Evolutionary conservation across 2,113 vertebrate genomes (phyloP), one percentile per base, ranked within the genome.

Genomic region (Tyrannus savana): DNA sequence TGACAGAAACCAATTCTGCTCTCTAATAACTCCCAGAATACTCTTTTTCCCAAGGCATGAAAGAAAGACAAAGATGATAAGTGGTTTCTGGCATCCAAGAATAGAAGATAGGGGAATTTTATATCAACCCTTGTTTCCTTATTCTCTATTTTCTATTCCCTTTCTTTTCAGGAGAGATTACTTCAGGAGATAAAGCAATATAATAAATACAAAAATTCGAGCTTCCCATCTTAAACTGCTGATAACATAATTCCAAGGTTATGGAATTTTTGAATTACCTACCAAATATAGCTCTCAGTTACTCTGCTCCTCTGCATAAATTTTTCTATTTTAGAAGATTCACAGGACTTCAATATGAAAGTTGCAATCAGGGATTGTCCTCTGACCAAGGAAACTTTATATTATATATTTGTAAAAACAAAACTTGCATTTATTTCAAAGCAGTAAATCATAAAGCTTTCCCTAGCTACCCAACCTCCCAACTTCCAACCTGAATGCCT

Each of bases 1-100:
- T 58, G 92, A 92, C 83, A 96, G 93, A 96, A 96, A 92, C 47
- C 88, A 93, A 92, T 94, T 96, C 64, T 93, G 52, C 62, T 91
- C 67, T 56, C 71, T 83, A 92, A 81, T 81, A 93, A 93, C 56
- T 91, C 84, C 88, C 84, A 89, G 55, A 84, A 87, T 68, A 95
- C 79, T 93, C 83, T 69, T 95, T 81, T 87, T 75, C 89, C 76
- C 77, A 95, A 92, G 92, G 85, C 64, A 92, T 41, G 41, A 77
- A 71, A 86, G 79, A 87, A 90, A 80, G 68, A 95, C 72, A 12
- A 87, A 85, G 81, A 93, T 83, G 84, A 44, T 89, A 82, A 42
- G 77, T 69, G 44, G 62, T 91, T 94, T 92, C 81, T 86, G 62
- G 50, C 77, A 87, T 80, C 81, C 74, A 92, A 83, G 35, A 90